Evolutionary conservation across 2,797 vertebrate species (phyloP).

Genomic region (Sebastes oblongus): DNA sequence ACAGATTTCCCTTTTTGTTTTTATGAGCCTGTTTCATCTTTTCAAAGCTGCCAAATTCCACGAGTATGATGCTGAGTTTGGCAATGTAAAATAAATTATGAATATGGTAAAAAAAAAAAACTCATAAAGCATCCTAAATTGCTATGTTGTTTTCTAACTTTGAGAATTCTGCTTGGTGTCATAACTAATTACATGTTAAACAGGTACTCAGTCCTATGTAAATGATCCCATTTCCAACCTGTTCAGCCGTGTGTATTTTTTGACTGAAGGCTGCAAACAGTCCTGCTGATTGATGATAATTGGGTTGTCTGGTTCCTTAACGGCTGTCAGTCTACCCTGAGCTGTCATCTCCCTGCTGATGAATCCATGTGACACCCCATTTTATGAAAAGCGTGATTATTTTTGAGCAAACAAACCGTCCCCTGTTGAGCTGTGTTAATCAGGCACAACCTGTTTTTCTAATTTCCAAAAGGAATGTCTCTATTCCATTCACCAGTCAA

Average conservation of each 20-base stretch:
- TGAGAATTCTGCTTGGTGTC: neutral
- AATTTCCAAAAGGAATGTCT: conserved; percentile 20
- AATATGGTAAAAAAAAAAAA: neutral
- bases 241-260: neutral
- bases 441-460: neutral
- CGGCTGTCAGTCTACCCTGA: conserved; percentile 30
- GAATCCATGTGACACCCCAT: conserved; percentile 25
- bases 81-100: neutral
- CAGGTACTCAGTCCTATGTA: neutral
- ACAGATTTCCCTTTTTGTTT: neutral
- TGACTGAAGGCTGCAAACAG: conserved; percentile 15
- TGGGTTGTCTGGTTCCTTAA: conserved; percentile 21
- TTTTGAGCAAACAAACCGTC: conserved; percentile 27
- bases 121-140: neutral
- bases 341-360: conserved; percentile 26
- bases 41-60: neutral
- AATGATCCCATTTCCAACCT: neutral
- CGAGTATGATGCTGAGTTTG: neutral
- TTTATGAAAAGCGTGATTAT: conserved; percentile 20
- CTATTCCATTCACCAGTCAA: conserved; percentile 1
- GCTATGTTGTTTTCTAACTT: neutral
- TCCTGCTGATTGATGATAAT: conserved; percentile 34
- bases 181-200: neutral
- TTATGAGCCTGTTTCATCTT: neutral
- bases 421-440: conserved; percentile 35